phyloP scores from a whole-genome alignment of 2,888 invertebrate species.

The Dolichomitus sp. region DNA sequence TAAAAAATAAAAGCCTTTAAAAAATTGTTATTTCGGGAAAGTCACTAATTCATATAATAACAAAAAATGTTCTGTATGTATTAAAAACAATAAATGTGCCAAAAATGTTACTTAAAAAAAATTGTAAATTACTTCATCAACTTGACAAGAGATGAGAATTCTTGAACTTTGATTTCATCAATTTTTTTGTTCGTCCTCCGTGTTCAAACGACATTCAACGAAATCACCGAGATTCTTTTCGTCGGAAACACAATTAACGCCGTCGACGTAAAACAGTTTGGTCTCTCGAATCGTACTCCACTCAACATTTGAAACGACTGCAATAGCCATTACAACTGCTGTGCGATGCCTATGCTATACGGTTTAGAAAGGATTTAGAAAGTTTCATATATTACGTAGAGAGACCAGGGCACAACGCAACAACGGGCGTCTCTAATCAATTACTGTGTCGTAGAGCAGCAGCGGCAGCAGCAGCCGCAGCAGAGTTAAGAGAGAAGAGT shows the following conservation, averaged over 20 bases:
- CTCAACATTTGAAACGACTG: conserved; percentile 12
- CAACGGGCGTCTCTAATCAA: conserved; percentile 74
- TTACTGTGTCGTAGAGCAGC: conserved; percentile 65
- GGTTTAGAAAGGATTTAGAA: conserved; percentile 78
- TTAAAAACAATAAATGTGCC: too few species aligned
- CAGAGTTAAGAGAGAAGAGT: conserved; percentile 3
- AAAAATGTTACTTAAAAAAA: too few species aligned
- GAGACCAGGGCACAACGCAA: conserved; percentile 67
- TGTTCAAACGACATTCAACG: conserved; percentile 10
- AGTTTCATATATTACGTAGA: conserved; percentile 72
- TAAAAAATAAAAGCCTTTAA: too few species aligned
- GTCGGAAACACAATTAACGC: conserved; percentile 48
- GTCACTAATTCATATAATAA: too few species aligned
- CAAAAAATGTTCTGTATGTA: too few species aligned
- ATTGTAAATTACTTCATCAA: too few species aligned
- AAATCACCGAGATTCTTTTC: conserved; percentile 29
- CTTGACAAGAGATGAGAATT: not conserved
- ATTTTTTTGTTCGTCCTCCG: not conserved
- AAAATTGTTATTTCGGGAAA: too few species aligned
- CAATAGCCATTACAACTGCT: conserved; percentile 40
- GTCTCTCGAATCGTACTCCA: conserved; percentile 8
- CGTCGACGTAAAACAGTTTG: conserved; percentile 31
- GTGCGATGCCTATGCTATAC: conserved; percentile 38
- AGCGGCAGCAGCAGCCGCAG: not conserved
- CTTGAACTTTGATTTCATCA: conserved; percentile 2